Evolutionary conservation across 2,888 invertebrate species (phyloP).

Genomic region (Chouioia cunea): DNA sequence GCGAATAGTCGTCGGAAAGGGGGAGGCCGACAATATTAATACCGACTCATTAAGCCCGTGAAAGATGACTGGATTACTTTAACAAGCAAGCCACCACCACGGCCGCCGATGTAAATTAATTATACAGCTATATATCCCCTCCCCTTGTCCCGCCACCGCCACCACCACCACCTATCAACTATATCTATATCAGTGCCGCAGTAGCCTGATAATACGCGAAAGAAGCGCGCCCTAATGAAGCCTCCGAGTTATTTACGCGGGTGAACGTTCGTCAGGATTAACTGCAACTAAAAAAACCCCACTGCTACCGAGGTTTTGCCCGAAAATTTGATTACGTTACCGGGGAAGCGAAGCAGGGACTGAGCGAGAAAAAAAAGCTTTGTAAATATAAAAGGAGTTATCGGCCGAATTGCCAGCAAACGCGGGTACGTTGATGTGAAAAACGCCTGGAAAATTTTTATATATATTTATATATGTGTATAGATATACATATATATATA

Average conservation of each 20-base stretch:
- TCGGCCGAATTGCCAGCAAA: background rate
- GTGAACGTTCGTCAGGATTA: too few relatives aligned
- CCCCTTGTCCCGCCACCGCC: background rate
- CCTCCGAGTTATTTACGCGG: slow-evolving; percentile 3
- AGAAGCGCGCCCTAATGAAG: slow-evolving; percentile 25
- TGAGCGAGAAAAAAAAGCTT: background rate
- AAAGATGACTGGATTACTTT: slow-evolving; percentile 54
- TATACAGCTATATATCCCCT: slow-evolving; percentile 5
- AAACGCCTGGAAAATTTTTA: too few relatives aligned
- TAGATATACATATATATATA: too few relatives aligned
- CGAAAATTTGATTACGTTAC: too few relatives aligned
- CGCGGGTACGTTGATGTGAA: background rate
- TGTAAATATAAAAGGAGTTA: background rate
- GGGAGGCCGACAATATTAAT: slow-evolving; percentile 49
- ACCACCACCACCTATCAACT: too few relatives aligned
- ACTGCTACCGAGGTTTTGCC: too few relatives aligned
- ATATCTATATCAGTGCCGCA: slow-evolving; percentile 23
- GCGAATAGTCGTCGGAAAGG: background rate
- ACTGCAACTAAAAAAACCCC: too few relatives aligned
- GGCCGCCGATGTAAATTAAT: slow-evolving; percentile 53
- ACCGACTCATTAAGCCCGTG: slow-evolving; percentile 53
- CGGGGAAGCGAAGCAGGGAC: too few relatives aligned
- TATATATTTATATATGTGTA: too few relatives aligned
- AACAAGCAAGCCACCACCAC: slow-evolving; percentile 49
- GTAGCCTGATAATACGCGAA: slow-evolving; percentile 11